A percentile compares a stretch with the other conserved stretches of the same genome.
Conservation (phyloP, 35 echinoderm and acorn worm genomes). For the Diadema setosum region DNA sequence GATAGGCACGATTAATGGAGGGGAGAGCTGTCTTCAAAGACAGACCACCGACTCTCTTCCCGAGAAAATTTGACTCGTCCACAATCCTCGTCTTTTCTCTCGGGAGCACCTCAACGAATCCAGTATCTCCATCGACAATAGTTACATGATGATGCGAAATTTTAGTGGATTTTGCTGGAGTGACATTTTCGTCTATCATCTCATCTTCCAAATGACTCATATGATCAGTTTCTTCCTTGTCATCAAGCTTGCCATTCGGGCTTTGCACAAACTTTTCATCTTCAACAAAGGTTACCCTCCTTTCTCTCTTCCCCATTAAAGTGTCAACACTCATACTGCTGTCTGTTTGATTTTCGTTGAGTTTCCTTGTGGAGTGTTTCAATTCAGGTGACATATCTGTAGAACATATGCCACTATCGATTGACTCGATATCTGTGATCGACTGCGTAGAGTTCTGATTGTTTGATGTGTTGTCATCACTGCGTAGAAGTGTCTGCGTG, state of each 20-base stretch:
- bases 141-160: slow-evolving; percentile 2
- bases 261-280: not conserved
- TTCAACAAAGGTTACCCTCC: not conserved
- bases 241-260: not conserved
- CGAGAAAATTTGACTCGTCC: not conserved
- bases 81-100: not conserved
- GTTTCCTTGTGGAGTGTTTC: too few species aligned
- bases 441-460: too few species aligned
- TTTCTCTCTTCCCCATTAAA: not conserved
- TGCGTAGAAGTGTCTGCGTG: too few species aligned
- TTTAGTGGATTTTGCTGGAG: not conserved
- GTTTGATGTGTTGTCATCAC: too few species aligned
- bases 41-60: not conserved
- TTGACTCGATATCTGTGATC: not conserved
- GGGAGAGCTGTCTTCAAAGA: not conserved
- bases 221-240: not conserved
- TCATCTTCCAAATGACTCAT: not conserved
- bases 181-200: not conserved
- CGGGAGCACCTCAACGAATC: not conserved
- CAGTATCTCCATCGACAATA: not conserved
- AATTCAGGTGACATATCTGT: not conserved
- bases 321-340: not conserved
- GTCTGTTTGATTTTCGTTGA: too few species aligned
- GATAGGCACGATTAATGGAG: not conserved
- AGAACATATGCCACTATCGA: not conserved